Conservation (phyloP, 2,113 vertebrate species). For the Peromyscus leucopus region DNA sequence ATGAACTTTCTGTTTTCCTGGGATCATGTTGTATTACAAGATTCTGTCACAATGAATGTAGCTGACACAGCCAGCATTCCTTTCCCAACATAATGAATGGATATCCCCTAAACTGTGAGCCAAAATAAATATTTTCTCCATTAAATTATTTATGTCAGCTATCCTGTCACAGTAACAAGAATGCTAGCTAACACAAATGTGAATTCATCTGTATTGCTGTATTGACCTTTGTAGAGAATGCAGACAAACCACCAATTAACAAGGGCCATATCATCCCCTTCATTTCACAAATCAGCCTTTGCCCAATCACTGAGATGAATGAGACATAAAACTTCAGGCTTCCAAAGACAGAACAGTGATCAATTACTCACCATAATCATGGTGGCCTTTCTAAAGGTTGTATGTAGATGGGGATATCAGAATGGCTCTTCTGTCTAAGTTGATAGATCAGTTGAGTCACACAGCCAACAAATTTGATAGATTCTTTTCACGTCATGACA, state of each 20-base stretch:
- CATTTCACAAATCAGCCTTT: conserved; percentile 39
- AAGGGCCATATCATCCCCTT: conserved; percentile 23
- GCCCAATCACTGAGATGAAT: conserved; percentile 36
- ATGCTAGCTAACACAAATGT: not conserved
- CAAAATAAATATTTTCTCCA: not conserved
- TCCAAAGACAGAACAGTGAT: conserved; percentile 53
- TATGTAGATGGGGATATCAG: not conserved
- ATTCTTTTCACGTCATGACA: conserved; percentile 41
- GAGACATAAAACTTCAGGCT: not conserved
- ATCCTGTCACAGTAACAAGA: not conserved
- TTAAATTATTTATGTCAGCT: not conserved
- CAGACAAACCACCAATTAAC: conserved; percentile 48
- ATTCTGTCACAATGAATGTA: not conserved
- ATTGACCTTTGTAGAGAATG: not conserved
- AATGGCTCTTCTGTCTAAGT: not conserved
- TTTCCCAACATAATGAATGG: not conserved
- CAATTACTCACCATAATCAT: conserved; percentile 40
- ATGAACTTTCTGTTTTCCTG: not conserved
- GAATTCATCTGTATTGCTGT: not conserved
- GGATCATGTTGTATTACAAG: not conserved
- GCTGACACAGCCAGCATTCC: not conserved
- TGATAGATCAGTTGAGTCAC: conserved; percentile 42
- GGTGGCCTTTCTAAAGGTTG: conserved; percentile 64
- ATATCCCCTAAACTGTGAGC: not conserved
- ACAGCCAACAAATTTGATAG: conserved; percentile 37